These are phyloP conservation scores for Galemys pyrenaicus DNA, from an alignment of 2,113 vertebrate species.

Conservation along the genomic window DNA sequence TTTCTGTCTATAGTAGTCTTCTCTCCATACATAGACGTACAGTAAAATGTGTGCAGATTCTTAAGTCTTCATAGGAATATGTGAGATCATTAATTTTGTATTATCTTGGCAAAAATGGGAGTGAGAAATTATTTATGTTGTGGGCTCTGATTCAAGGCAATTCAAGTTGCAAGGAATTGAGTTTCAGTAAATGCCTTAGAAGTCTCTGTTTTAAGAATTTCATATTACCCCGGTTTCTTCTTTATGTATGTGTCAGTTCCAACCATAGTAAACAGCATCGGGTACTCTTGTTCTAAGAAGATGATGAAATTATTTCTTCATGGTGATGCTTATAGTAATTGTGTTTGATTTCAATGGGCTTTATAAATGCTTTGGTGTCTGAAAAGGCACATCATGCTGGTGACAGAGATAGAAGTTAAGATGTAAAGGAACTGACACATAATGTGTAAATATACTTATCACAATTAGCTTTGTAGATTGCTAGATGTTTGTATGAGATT, in stretches of 20 bases:
- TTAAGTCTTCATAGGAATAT: constrained; percentile 46
- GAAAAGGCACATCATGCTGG: not conserved
- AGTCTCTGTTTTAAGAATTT: not conserved
- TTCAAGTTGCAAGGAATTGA: constrained; percentile 29
- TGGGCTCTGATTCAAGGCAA: constrained; percentile 35
- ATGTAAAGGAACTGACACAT: not conserved
- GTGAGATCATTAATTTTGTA: constrained; percentile 69
- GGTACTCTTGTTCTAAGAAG: not conserved
- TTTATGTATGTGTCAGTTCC: not conserved
- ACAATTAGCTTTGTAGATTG: not conserved
- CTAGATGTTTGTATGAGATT: not conserved
- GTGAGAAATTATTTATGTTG: constrained; percentile 65
- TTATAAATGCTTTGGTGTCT: not conserved
- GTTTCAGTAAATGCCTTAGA: constrained; percentile 46
- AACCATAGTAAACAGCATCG: not conserved
- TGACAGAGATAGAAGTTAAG: not conserved
- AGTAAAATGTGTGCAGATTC: constrained; percentile 40
- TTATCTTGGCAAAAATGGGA: constrained; percentile 58
- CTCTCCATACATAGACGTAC: constrained; percentile 31
- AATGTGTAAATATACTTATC: not conserved
- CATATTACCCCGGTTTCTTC: not conserved
- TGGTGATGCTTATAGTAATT: not conserved
- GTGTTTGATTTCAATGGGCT: not conserved
- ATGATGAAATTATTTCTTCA: constrained; percentile 21
- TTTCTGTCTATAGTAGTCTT: constrained; percentile 71